These are phyloP conservation scores for Epinephelus malabaricus DNA, from an alignment of 2,797 vertebrate genomes.

Conservation along the genomic window DNA sequence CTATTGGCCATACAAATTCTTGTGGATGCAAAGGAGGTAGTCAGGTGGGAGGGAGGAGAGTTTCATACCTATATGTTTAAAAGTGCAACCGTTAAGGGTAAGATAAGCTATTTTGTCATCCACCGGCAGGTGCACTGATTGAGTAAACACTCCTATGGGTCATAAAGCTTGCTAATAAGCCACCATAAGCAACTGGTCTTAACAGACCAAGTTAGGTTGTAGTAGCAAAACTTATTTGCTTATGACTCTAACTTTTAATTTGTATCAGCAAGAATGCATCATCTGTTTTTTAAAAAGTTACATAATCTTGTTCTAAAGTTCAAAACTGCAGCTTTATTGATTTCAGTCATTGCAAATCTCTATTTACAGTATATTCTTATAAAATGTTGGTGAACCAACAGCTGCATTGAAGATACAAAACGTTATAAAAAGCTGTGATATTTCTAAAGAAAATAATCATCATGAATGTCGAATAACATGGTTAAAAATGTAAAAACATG, in stretches of 20 bases:
- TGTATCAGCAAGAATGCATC: background rate
- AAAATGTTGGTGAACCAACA: background rate
- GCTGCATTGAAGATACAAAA: background rate
- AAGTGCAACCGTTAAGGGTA: too few species aligned
- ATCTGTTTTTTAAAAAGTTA: background rate
- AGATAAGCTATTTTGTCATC: too few species aligned
- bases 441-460: background rate
- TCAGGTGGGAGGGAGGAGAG: too few species aligned
- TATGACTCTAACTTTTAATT: background rate
- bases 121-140: too few species aligned
- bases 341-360: background rate
- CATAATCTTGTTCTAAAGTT: background rate
- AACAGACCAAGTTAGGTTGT: background rate
- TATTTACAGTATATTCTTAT: background rate
- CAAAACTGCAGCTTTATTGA: background rate
- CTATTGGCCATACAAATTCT: too few species aligned
- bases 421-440: background rate
- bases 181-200: too few species aligned
- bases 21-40: too few species aligned
- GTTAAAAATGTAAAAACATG: background rate
- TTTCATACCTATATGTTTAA: too few species aligned
- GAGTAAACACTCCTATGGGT: too few species aligned
- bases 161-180: too few species aligned
- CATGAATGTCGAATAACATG: background rate
- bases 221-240: background rate